Base-by-base conservation (phyloP, 1,140 invertebrate species). In the Ceratina japonica region DNA sequence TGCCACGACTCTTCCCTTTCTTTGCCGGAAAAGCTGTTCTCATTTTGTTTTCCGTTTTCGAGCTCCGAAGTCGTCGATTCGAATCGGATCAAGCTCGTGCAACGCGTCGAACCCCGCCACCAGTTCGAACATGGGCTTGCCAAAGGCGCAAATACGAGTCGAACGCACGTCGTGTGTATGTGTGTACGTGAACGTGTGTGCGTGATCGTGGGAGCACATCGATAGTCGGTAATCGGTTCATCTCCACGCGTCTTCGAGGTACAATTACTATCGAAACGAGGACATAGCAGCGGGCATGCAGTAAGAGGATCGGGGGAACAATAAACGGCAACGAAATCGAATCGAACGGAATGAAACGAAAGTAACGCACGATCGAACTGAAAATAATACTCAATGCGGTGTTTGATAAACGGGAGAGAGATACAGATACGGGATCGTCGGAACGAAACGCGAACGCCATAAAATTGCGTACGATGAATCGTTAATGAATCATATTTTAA, bases 211-310 rank as follows among this genome's bases (percentile, higher is more conserved):
- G 59, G 8, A 81, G 61, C 68, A 63, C 59, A 79, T 37, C 66
- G 58, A 75, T 75, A 20, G 52, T 71, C 79, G 82, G 81, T 83
- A 44, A 85, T 86, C 75, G 68, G 85, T 83, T 31, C 74, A 82
- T 27, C 73, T 80, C 76, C 74, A 73, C 80, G 83, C 79, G 79
- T 82, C 79, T 62, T 79, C 72, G 61, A 81, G 82, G 79, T 44
- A 86, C 83, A 73, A 85, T 82, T 87, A 89, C 84, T 84, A 86
- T 80, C 56, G 83, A 86, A 86, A 90, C 83, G 80, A 89, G 84
- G 76, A 87, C 86, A 89, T 83, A 86, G 87, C 68, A 84, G 87
- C 80, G 85, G 86, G 62, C 90, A 90, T 90, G 90, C 89, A 89
- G 66, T 81, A 77, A 80, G 62, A 86, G 31, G 37, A 75, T 56